phyloP scores from a whole-genome alignment of 2,797 vertebrate species.

The Circus cinereus region DNA sequence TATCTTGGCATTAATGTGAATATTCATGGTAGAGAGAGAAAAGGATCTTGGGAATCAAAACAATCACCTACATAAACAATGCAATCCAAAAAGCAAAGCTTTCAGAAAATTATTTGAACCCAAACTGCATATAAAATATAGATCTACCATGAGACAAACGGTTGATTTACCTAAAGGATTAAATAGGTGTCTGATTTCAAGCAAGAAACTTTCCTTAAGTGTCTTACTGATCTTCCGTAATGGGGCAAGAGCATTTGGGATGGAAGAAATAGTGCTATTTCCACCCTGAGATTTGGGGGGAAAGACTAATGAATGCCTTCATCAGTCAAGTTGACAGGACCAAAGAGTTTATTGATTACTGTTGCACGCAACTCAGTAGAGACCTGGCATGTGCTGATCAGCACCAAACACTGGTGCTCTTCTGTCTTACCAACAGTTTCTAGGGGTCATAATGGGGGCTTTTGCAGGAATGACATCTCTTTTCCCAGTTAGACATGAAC shows the following conservation, averaged over 20 bases:
- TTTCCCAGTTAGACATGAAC: background rate
- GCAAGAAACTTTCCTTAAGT: background rate
- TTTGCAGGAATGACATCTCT: background rate
- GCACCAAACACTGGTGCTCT: background rate
- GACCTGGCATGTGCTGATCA: background rate
- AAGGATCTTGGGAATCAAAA: background rate
- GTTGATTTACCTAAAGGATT: background rate
- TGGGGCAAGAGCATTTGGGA: fast-evolving
- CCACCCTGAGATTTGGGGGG: background rate
- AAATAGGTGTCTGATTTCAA: background rate
- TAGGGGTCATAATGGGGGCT: background rate
- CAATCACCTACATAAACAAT: background rate
- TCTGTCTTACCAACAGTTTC: background rate
- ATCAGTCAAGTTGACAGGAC: background rate
- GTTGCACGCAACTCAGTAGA: background rate
- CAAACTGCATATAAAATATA: background rate
- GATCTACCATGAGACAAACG: background rate
- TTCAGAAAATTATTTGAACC: background rate
- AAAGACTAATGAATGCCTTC: background rate
- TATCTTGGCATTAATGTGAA: background rate
- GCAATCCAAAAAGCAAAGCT: background rate
- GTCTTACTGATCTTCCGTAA: background rate
- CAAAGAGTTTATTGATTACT: background rate
- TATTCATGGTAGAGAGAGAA: background rate
- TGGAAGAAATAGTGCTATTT: background rate